Conservation (phyloP, 2,113 vertebrate species). For the Chaetodon auriga region DNA sequence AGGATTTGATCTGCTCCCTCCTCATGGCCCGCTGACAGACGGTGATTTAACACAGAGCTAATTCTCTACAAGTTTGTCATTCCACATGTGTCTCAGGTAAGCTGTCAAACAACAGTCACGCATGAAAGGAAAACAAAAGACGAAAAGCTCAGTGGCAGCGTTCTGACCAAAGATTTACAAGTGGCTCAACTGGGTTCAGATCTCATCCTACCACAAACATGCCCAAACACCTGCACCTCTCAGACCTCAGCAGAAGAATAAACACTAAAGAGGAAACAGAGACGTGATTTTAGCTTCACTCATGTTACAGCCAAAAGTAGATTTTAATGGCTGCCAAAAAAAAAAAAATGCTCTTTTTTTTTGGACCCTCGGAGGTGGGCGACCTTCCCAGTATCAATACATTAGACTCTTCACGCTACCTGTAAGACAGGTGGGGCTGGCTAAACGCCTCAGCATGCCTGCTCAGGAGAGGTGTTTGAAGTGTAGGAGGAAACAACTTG, state of each 20-base stretch:
- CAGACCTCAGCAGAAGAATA: background rate
- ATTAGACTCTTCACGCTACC: background rate
- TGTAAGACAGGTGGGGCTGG: background rate
- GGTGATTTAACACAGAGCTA: background rate
- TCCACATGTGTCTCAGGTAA: constrained; percentile 15
- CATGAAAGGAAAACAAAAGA: constrained; percentile 20
- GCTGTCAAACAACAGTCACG: constrained; percentile 7
- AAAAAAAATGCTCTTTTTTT: no score
- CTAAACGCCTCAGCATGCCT: background rate
- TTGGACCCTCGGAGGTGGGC: background rate
- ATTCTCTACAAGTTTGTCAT: constrained; percentile 36
- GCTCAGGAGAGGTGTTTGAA: background rate
- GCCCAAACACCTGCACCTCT: background rate
- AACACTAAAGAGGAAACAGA: background rate
- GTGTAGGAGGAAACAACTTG: background rate
- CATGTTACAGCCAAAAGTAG: no score
- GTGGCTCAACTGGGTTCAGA: constrained; percentile 8
- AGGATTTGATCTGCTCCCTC: background rate
- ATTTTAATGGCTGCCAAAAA: no score
- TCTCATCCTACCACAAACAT: background rate
- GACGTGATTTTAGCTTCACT: no score
- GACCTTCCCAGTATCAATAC: no score
- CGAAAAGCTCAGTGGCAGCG: background rate
- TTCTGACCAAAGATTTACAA: background rate
- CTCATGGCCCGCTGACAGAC: background rate